Evolutionary conservation across 2,888 invertebrate genomes (phyloP).

Genomic region (Matsumyia berberina): DNA sequence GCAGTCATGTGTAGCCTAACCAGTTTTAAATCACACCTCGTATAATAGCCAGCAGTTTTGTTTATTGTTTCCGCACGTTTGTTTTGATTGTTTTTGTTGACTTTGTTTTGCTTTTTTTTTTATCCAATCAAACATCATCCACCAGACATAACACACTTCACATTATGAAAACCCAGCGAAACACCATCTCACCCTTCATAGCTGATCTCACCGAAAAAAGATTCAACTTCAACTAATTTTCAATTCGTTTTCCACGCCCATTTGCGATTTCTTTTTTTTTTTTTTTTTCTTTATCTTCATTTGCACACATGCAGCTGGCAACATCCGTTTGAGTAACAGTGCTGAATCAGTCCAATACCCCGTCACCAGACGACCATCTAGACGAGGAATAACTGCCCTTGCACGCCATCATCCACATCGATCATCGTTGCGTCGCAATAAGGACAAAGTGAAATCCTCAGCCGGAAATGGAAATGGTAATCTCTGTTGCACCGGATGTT

Average conservation of each 20-base stretch:
- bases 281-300: conserved; percentile 6
- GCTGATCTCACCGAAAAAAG: neutral
- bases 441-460: conserved; percentile 84
- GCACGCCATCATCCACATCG: conserved; percentile 85
- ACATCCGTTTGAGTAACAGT: conserved; percentile 87
- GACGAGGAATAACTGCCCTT: conserved; percentile 85
- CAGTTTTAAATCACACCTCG: neutral
- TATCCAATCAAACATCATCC: conserved; percentile 43
- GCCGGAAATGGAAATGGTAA: conserved; percentile 78
- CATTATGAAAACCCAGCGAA: too few relatives aligned
- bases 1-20: neutral
- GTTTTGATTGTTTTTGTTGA: conserved; percentile 21
- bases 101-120: conserved; percentile 47
- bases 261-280: conserved; percentile 7
- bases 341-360: conserved; percentile 87
- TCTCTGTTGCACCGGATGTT: conserved; percentile 69
- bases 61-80: conserved; percentile 54
- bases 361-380: conserved; percentile 86
- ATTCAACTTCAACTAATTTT: conserved; percentile 51
- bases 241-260: conserved; percentile 55
- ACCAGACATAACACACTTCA: conserved; percentile 48
- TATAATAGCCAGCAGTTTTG: conserved; percentile 33
- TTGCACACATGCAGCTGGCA: conserved; percentile 84
- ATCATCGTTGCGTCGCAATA: conserved; percentile 86
- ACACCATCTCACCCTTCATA: too few relatives aligned